Evolutionary conservation across 2,888 invertebrate species (phyloP), one percentile per base, ranked within the genome.

Genomic region (Oxystoma pomonae): DNA sequence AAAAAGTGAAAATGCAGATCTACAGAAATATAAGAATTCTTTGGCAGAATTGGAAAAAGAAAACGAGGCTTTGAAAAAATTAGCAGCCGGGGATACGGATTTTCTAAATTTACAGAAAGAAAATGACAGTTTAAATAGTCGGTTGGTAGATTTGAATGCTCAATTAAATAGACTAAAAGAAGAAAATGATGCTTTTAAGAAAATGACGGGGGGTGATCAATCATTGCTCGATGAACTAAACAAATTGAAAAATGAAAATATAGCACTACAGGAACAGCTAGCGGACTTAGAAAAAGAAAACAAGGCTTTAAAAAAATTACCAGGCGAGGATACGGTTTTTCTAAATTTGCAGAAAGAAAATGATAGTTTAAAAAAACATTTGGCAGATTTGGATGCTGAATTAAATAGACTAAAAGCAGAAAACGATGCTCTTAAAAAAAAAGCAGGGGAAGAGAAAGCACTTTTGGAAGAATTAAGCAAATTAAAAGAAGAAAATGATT

Each of bases 401-500:
- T 35, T 35, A 35, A 35, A 35, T 35, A 3, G n/a, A 7, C n/a
- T 53, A 5, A 53, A 53, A 16, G 53, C 5, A 53, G n/a, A 19
- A 53, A 53, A 53, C 19, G n/a, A 5, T 9, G 17, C 19, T 9
- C n/a, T 53, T 5, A 9, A 50, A 50, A 50, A 50, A 50, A 50
- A 50, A 12, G 16, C 53, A 9, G 53, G n/a, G n/a, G 19, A 53
- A 53, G n/a, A 53, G 5, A 7, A 16, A 17, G 7, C 5, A 2
- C 1, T 20, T 21, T 20, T 19, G 9, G 53, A 51, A 20, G 50
- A 16, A n/a, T 55, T 55, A n/a, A 19, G 49, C 16, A 18, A 18
- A 16, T 21, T 62, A 18, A 51, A 35, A 17, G 61, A 22, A 62
- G 57, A 51, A 55, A 57, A 16, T 59, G 56, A 58, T n/a, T 50